Percentiles rank a stretch among this genome's conserved stretches.
Evolutionary conservation across 1,140 invertebrate species (phyloP).

Genomic region (Cydia strobilella): DNA sequence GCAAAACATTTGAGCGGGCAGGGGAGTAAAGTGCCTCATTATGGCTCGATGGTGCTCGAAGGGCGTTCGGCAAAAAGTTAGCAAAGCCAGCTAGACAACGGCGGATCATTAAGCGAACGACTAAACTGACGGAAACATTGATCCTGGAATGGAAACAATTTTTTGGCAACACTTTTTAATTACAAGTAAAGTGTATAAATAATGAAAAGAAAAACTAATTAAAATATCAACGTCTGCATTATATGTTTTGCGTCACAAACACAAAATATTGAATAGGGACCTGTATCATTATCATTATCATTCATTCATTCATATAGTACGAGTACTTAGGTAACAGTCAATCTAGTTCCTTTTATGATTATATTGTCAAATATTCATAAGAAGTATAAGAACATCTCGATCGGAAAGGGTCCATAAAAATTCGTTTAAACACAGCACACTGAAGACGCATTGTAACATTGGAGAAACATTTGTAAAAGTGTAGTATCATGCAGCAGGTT

Average conservation of each 20-base stretch:
- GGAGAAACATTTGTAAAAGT: conserved; percentile 9
- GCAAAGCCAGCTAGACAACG: conserved; percentile 28
- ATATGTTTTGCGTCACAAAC: too few species aligned
- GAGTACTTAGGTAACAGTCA: too few species aligned
- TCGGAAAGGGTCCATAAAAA: not conserved
- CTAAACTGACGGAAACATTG: conserved; percentile 20
- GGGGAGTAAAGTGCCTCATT: conserved; percentile 29
- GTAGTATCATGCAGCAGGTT: conserved; percentile 18
- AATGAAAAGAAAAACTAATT: too few species aligned
- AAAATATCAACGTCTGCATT: too few species aligned
- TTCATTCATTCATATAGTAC: too few species aligned
- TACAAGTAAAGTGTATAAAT: too few species aligned
- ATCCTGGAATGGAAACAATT: not conserved
- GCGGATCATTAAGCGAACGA: conserved; percentile 21
- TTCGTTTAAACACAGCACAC: not conserved
- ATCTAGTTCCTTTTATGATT: too few species aligned
- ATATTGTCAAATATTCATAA: too few species aligned
- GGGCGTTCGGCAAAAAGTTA: conserved; percentile 31
- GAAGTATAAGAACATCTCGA: too few species aligned
- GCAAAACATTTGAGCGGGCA: conserved; percentile 26
- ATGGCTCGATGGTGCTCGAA: conserved; percentile 27
- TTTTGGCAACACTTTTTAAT: not conserved
- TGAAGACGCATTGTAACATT: not conserved
- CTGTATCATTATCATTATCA: too few species aligned
- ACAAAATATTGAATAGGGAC: too few species aligned